Evolutionary conservation across 1,140 invertebrate genomes (phyloP).

Genomic region (Elysia chlorotica): DNA sequence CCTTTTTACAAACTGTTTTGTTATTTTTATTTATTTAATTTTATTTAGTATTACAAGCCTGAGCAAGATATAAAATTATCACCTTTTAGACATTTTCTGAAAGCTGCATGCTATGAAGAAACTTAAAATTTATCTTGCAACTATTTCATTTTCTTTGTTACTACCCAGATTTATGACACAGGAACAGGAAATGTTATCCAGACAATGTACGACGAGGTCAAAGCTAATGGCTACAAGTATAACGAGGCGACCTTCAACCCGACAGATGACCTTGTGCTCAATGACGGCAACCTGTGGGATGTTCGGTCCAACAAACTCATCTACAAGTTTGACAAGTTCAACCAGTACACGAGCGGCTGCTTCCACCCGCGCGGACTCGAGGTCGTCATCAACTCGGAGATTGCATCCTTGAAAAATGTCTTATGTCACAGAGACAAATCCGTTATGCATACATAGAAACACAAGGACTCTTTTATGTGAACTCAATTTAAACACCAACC

Average conservation of each 20-base stretch:
- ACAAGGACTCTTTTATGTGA: too few relatives aligned
- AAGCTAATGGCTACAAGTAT: constrained; percentile 89
- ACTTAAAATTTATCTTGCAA: neutral
- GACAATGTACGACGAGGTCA: constrained; percentile 74
- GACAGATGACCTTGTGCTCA: constrained; percentile 90
- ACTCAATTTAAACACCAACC: too few relatives aligned
- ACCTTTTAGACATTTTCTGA: too few relatives aligned
- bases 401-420: constrained; percentile 65
- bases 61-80: too few relatives aligned
- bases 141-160: neutral
- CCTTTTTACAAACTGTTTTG: too few relatives aligned
- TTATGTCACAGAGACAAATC: too few relatives aligned
- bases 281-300: constrained; percentile 97
- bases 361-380: constrained; percentile 98
- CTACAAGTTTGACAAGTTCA: constrained; percentile 98
- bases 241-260: constrained; percentile 94
- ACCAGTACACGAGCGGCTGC: constrained; percentile 90
- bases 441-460: too few relatives aligned
- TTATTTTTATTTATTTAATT: too few relatives aligned
- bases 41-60: too few relatives aligned
- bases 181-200: constrained; percentile 77
- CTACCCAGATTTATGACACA: constrained; percentile 84
- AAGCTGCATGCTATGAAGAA: too few relatives aligned
- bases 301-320: constrained; percentile 72
- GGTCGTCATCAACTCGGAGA: constrained; percentile 69